phyloP scores from a whole-genome alignment of 2,113 vertebrate genomes.

The Cheirogaleus medius region DNA sequence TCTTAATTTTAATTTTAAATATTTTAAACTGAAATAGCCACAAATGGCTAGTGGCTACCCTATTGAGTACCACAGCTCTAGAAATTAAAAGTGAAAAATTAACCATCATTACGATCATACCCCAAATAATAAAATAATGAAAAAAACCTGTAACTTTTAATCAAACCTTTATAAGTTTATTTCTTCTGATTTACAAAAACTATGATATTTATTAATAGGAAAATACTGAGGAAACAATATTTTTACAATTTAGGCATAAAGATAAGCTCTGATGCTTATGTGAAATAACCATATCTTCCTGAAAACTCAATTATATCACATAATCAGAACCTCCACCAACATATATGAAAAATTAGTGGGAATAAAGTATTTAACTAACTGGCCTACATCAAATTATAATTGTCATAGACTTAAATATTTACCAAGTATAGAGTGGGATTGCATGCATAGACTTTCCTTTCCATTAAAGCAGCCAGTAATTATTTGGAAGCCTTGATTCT shows the following conservation, averaged over 20 bases:
- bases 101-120: neutral
- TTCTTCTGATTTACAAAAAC: conserved; percentile 5
- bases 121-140: neutral
- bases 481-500: neutral
- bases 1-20: conserved; percentile 13
- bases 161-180: neutral
- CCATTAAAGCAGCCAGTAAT: neutral
- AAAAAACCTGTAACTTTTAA: neutral
- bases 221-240: neutral
- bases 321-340: neutral
- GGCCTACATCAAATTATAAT: neutral
- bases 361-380: conserved; percentile 44
- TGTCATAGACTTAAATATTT: conserved; percentile 30
- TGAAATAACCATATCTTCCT: neutral
- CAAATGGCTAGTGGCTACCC: neutral
- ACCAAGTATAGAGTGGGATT: neutral
- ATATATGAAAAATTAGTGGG: neutral
- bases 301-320: neutral
- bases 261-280: neutral
- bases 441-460: neutral
- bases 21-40: conserved; percentile 23
- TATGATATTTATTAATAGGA: neutral
- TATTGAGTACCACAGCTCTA: neutral
- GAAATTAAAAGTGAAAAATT: neutral
- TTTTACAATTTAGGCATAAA: neutral